Evolutionary conservation across 1,140 invertebrate genomes (phyloP), one percentile per base, ranked within the genome.

Genomic region (Drosophila murphyi): DNA sequence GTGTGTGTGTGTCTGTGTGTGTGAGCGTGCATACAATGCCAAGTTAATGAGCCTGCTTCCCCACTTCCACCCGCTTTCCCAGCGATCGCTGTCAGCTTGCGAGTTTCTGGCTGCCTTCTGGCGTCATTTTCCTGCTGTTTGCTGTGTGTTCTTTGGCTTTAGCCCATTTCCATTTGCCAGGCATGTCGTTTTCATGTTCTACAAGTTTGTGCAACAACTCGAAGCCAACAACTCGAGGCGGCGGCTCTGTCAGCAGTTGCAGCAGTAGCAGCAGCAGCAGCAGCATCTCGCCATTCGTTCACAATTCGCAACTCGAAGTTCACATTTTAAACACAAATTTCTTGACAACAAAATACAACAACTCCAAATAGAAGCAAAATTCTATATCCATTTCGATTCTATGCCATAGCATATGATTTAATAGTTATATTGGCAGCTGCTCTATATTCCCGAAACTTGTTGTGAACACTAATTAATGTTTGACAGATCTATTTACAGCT

Each of bases 201-300:
- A 76, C 73, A 76, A 76, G 73, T 76, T 76, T 76, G 68, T 72
- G 59, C 60, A 59, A 59, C 72, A 75, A 71, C 72, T 75, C 47
- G 41, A 75, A 75, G 67, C 60, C 72, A 75, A 75, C 52, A 71
- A 73, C 71, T 73, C 39, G 41, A 59, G 70, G 63, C 63, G 51
- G 32, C 12, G n/a, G n/a, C 54, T 20, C 20, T 51, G 20, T 39
- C 32, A 12, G 7, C 43, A n/a, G 28, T 55, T 45, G 59, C 47
- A 62, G 20, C 60, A 34, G 31, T 20, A 32, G 0, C 20, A 20
- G 20, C 20, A 20, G 20, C 20, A 20, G 20, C 60, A 34, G 31
- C 45, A 32, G 20, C 20, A 20, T 2, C 1, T 20, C 20, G 20
- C 20, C 20, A 20, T 20, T 20, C 20, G 20, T 20, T 60, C 12